Conservation (phyloP, 2,797 vertebrate species). For the Myotis findleyi region DNA sequence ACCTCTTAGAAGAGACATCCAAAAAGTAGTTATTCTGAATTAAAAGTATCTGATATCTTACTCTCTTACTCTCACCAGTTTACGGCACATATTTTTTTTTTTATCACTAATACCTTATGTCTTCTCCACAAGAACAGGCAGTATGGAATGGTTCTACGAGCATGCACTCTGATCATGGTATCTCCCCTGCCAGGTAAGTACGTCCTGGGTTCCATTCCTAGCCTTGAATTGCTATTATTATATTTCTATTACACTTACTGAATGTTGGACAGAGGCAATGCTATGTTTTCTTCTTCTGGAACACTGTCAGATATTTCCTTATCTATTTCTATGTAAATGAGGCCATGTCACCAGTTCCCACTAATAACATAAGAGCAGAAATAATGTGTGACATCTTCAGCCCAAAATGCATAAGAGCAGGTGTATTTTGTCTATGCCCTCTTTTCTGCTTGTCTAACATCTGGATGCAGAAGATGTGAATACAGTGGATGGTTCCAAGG, state of each 20-base stretch:
- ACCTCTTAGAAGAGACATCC: not conserved
- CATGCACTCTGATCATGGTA: not conserved
- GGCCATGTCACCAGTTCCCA: not conserved
- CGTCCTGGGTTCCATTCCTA: not conserved
- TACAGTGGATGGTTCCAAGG: not conserved
- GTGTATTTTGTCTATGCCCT: not conserved
- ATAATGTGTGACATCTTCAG: not conserved
- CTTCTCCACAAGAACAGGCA: not conserved
- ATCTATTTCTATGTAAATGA: not conserved
- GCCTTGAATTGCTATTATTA: not conserved
- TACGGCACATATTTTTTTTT: not conserved
- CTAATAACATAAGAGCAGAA: not conserved
- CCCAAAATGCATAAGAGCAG: not conserved
- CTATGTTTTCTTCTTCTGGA: not conserved
- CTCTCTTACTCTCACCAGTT: not conserved
- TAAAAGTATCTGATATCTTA: not conserved
- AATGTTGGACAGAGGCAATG: not conserved
- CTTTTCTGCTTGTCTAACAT: not conserved
- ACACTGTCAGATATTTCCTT: not conserved
- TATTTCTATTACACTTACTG: slow-evolving; percentile 6
- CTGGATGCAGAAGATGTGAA: not conserved
- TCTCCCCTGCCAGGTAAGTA: too few species aligned
- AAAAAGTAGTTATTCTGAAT: not conserved
- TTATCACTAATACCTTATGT: not conserved
- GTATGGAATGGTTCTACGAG: not conserved